phyloP scores from a whole-genome alignment of 2,113 vertebrate genomes.

The Leuciscus idus region DNA sequence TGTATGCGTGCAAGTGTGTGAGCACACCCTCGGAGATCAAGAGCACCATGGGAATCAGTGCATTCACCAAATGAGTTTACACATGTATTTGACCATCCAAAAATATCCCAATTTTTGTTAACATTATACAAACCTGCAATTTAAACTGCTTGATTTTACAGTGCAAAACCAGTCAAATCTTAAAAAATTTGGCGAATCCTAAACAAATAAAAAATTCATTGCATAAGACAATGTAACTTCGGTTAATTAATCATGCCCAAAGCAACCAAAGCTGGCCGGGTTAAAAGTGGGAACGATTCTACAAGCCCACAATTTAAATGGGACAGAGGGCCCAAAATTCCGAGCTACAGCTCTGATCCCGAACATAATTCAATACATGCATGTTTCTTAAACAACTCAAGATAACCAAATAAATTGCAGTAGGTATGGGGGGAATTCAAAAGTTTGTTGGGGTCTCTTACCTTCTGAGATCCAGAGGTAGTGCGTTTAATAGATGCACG shows the following conservation, averaged over 20 bases:
- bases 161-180: not conserved
- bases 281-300: not conserved
- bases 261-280: not conserved
- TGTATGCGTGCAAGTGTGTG: constrained; percentile 55
- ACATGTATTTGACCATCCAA: not conserved
- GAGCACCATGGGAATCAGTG: not conserved
- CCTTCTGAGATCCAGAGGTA: constrained; percentile 91
- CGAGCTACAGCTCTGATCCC: not conserved
- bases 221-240: not conserved
- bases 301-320: not conserved
- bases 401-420: not conserved
- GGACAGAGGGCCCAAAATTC: not conserved
- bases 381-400: not conserved
- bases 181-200: not conserved
- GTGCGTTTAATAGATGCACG: constrained; percentile 79
- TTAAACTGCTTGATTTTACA: not conserved
- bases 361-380: not conserved
- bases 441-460: constrained; percentile 70
- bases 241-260: not conserved
- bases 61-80: not conserved
- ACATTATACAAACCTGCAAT: not conserved
- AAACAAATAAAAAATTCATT: not conserved
- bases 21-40: constrained; percentile 36
- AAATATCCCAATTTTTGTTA: not conserved
- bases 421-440: not conserved